These are phyloP conservation scores for Acleris cristana DNA, from an alignment of 2,888 invertebrate species.

Conservation along the genomic window DNA sequence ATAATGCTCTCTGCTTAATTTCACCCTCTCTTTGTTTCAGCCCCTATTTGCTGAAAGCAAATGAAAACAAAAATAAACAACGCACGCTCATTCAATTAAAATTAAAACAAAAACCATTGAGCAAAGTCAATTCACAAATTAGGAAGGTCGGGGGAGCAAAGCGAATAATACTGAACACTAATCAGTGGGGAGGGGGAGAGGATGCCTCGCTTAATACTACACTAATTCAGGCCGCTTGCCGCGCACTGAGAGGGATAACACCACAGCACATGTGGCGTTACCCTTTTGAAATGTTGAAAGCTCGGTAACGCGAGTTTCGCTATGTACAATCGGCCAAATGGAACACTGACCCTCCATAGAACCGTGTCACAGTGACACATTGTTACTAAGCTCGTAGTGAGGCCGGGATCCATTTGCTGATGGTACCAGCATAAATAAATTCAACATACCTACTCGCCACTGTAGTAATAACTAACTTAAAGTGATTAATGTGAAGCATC, in stretches of 20 bases:
- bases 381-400: too few species aligned
- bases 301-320: too few species aligned
- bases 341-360: background rate
- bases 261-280: background rate
- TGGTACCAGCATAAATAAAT: too few species aligned
- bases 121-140: constrained; percentile 21
- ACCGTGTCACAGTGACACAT: too few species aligned
- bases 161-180: constrained; percentile 18
- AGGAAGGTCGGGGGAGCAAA: constrained; percentile 14
- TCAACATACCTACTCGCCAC: too few species aligned
- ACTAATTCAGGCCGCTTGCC: background rate
- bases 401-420: too few species aligned
- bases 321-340: background rate
- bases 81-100: constrained; percentile 18
- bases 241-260: background rate
- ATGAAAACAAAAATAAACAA: constrained; percentile 23
- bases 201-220: constrained; percentile 14
- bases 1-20: constrained; percentile 8
- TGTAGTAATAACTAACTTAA: too few species aligned
- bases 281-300: too few species aligned
- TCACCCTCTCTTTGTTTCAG: constrained; percentile 5
- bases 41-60: constrained; percentile 15
- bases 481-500: too few species aligned
- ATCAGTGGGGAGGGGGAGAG: constrained; percentile 1
- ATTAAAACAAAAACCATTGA: constrained; percentile 25